A percentile compares a stretch with the other conserved stretches of the same genome.
Conservation (phyloP, 2,113 vertebrate species). For the Archilochus colubris region DNA sequence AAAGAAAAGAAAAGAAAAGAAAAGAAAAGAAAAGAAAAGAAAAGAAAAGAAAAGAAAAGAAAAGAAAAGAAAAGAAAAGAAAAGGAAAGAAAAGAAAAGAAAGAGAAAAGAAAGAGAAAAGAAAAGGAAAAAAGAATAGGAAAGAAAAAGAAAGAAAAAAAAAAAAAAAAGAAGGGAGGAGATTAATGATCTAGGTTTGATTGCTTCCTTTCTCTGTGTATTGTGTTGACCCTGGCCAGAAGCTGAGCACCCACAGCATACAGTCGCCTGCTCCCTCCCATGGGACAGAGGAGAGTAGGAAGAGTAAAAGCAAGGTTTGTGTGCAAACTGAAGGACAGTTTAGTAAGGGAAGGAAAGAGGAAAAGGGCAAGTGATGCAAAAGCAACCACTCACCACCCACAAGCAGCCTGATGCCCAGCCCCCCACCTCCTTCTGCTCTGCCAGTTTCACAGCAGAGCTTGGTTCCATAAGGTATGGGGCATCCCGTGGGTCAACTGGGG, state of each 20-base stretch:
- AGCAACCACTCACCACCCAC: not conserved
- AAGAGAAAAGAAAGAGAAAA: not conserved
- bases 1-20: too few species aligned
- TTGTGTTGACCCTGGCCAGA: not conserved
- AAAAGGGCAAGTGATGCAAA: not conserved
- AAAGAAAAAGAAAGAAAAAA: not conserved
- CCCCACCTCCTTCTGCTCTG: not conserved
- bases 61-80: too few species aligned
- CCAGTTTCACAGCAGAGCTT: not conserved
- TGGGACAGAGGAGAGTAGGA: not conserved
- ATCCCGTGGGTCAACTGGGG: too few species aligned
- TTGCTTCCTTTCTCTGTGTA: not conserved
- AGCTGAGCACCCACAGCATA: not conserved
- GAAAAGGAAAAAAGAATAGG: too few species aligned
- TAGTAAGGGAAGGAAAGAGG: not conserved
- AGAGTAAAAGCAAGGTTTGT: not conserved
- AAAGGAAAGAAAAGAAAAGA: too few species aligned
- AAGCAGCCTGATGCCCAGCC: not conserved
- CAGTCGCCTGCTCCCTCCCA: not conserved
- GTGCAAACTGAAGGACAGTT: not conserved
- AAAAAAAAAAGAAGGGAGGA: not conserved
- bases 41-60: too few species aligned
- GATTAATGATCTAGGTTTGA: not conserved
- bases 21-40: too few species aligned
- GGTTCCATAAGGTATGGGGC: not conserved